Evolutionary conservation across 2,113 vertebrate genomes (phyloP).

Genomic region (Rostratula benghalensis): DNA sequence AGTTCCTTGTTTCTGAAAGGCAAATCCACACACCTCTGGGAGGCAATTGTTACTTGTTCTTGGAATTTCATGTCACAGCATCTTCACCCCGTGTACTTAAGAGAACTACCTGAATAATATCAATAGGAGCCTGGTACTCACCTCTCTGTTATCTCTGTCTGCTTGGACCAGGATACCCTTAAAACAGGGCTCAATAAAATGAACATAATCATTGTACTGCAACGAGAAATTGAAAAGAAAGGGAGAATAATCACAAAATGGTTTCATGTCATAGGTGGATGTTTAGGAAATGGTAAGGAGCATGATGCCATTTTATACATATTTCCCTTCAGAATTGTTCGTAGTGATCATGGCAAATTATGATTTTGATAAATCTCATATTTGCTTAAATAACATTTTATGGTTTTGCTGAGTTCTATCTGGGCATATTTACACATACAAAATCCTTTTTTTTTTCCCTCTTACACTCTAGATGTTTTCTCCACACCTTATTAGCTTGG

Average conservation of each 20-base stretch:
- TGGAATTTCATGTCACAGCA: neutral
- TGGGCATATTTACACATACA: neutral
- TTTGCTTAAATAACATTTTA: neutral
- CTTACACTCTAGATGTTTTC: neutral
- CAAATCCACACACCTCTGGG: neutral
- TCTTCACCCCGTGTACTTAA: neutral
- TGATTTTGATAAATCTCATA: neutral
- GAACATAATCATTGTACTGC: slow-evolving; percentile 93
- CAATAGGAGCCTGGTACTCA: slow-evolving; percentile 56
- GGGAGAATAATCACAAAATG: neutral
- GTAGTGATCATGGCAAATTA: neutral
- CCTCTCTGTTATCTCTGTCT: slow-evolving; percentile 94
- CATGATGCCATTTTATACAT: neutral
- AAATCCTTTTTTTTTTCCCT: neutral
- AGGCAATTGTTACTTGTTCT: neutral
- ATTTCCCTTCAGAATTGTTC: neutral
- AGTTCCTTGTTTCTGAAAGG: neutral
- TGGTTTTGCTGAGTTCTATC: neutral
- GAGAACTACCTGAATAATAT: neutral
- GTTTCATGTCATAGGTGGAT: neutral
- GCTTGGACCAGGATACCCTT: slow-evolving; percentile 93
- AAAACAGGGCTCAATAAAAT: slow-evolving; percentile 95
- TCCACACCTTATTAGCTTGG: neutral
- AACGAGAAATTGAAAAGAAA: neutral
- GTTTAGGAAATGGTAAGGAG: neutral